phyloP scores from a whole-genome alignment of 2,113 vertebrate species.

The Thalassoma bifasciatum region DNA sequence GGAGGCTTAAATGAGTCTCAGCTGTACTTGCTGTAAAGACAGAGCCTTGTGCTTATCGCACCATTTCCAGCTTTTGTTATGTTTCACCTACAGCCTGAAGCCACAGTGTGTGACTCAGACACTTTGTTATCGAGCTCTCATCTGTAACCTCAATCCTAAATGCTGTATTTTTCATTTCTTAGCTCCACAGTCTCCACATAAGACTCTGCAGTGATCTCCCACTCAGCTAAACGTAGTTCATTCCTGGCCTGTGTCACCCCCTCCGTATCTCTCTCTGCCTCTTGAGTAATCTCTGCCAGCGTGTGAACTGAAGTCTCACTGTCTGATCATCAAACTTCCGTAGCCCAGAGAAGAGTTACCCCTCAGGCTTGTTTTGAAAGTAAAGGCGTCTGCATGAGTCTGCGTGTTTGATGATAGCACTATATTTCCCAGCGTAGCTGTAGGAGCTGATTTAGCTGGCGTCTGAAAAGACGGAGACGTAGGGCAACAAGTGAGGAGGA shows the following conservation, averaged over 20 bases:
- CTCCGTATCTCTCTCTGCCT: constrained; percentile 35
- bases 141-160: constrained; percentile 71
- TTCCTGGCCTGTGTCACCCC: constrained; percentile 40
- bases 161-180: constrained; percentile 61
- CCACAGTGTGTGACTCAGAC: constrained; percentile 44
- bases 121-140: constrained; percentile 63
- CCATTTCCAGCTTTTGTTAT: constrained; percentile 61
- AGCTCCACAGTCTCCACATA: constrained; percentile 59
- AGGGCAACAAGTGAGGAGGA: constrained; percentile 29
- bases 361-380: constrained; percentile 71
- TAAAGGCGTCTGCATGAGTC: constrained; percentile 69
- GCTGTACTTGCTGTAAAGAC: constrained; percentile 40
- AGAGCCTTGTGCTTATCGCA: constrained; percentile 55
- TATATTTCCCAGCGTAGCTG: constrained; percentile 57
- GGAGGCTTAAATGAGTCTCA: constrained; percentile 56
- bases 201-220: constrained; percentile 44
- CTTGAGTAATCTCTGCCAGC: constrained; percentile 61
- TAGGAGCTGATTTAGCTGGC: constrained; percentile 65
- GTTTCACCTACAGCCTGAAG: constrained; percentile 49
- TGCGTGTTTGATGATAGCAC: constrained; percentile 83
- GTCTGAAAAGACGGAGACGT: constrained; percentile 30
- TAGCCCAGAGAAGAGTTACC: constrained; percentile 60
- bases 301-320: constrained; percentile 63
- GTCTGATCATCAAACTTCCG: constrained; percentile 75
- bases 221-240: constrained; percentile 45